Evolutionary conservation across 2,797 vertebrate species (phyloP), one percentile per base, ranked within the genome.

Genomic region (Tiaroga cobitis): DNA sequence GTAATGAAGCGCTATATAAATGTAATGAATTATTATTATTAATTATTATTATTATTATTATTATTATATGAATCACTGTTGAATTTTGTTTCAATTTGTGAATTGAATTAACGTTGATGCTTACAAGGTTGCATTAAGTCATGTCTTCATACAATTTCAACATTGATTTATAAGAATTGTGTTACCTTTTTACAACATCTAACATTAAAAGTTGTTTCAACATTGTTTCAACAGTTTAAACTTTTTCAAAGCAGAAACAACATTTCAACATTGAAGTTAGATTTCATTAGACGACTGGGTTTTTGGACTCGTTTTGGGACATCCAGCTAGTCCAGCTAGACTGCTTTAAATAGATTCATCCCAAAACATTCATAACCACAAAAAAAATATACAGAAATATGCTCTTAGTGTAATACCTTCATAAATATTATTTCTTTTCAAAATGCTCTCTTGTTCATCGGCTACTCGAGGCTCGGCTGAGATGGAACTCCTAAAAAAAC

Each of bases 391-490:
- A 16, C 5, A 78, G 8, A 61, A 15, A 77, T 39, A 59, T 77
- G 15, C 34, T 76, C 15, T 29, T 9, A 37, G 24, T 29, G 78
- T 56, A 65, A 87, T 91, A 93, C 92, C 91, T 90, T 92, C 90
- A 88, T 89, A 84, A 67, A 87, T 85, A 68, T 83, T 81, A 81
- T 87, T 89, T 82, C 37, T 84, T 82, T 85, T 91, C 90, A 49
- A 86, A 43, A 79, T 63, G 51, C 24, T 78, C 39, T 86, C 67
- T 7, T 79, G n/a, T 32, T 89, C 84, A 18, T 65, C 82, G 19
- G 87, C 72, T 29, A 81, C 63, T 73, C 51, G 82, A 5, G 82
- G 84, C 32, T 89, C 90, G 46, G 87, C 18, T 19, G 86, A 86
- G 46, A 80, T 69, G 43, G 85, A 87, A 46, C 59, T 83, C 69